Evolutionary conservation across 2,797 vertebrate genomes (phyloP).

Genomic region (Propithecus perrieri): DNA sequence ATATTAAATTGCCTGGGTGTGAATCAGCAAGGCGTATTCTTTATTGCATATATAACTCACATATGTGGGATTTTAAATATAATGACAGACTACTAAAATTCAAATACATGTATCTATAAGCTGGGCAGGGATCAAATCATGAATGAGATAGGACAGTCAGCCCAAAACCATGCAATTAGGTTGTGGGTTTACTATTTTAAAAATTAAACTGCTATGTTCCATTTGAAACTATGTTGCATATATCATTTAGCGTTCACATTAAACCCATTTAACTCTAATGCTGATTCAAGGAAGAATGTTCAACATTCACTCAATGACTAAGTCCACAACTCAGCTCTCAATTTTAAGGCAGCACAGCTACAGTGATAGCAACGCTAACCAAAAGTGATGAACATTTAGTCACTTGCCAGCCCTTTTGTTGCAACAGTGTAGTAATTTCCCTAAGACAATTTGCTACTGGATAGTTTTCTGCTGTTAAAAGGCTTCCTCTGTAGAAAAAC

Average conservation of each 20-base stretch:
- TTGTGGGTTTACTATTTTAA: constrained; percentile 40
- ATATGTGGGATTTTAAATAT: constrained; percentile 60
- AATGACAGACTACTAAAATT: neutral
- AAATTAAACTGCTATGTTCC: constrained; percentile 21
- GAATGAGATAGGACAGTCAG: constrained; percentile 40
- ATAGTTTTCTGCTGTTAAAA: constrained; percentile 77
- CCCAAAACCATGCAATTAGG: constrained; percentile 64
- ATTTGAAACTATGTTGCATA: constrained; percentile 38
- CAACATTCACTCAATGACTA: constrained; percentile 18
- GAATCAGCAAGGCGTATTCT: constrained; percentile 70
- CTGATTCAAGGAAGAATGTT: constrained; percentile 6
- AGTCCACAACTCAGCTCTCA: constrained; percentile 16
- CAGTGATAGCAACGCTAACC: constrained; percentile 57
- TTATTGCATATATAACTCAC: constrained; percentile 71
- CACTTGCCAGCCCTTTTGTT: constrained; percentile 76
- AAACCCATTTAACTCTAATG: constrained; percentile 14
- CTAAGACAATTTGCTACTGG: constrained; percentile 74
- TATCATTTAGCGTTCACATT: constrained; percentile 5
- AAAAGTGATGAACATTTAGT: constrained; percentile 40
- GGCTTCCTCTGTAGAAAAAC: constrained; percentile 79
- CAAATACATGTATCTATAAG: constrained; percentile 53
- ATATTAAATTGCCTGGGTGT: constrained; percentile 59
- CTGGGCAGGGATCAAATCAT: constrained; percentile 20
- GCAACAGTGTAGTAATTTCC: constrained; percentile 61
- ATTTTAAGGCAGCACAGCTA: constrained; percentile 66